Evolutionary conservation across 1,140 invertebrate species (phyloP), one percentile per base, ranked within the genome.

Genomic region (Pygmarrhopalites habei): DNA sequence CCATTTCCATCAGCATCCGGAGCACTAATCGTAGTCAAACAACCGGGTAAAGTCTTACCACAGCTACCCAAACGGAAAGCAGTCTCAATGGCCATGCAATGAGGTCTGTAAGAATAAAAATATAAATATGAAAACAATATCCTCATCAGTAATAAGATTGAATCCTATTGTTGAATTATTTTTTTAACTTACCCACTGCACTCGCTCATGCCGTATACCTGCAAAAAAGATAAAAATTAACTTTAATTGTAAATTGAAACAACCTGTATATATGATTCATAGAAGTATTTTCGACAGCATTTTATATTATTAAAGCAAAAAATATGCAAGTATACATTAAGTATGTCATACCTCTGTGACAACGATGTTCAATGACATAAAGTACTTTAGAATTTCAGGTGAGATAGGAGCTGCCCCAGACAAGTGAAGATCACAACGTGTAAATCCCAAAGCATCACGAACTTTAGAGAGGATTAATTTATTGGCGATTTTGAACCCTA

Each of bases 361-460:
- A 0, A 85, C 83, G 43, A 95, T 87, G 72, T 95, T 88, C 0
- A 95, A 77, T 49, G 88, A 88, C 66, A 88, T 74, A 74, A 96
- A 95, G 76, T 87, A 95, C 65, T 87, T 83, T 72, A 93, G 85
- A 14, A 92, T 80, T 25, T 95, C 90, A 1, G 77, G 78, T 2
- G 84, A 83, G 19, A 94, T 81, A 0, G 92, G 92, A 1, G 93
- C 93, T 2, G 90, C 92, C 2, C 85, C 90, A 0, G 86, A 86
- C 28, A 85, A 74, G 67, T 83, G 85, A 1, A 82, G 70, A 17
- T 77, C 77, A 69, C 87, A 88, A 29, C 81, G 77, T 67, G 85
- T 84, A 1, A 96, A 76, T 0, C 92, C 92, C 17, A 95, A 74
- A 2, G 82, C 82, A 23, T 79, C 75, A 64, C 85, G 85, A 0